Percentiles rank a stretch among this genome's conserved stretches.
Conservation (phyloP, 2,113 vertebrate genomes). For the Cryptotis parvus region DNA sequence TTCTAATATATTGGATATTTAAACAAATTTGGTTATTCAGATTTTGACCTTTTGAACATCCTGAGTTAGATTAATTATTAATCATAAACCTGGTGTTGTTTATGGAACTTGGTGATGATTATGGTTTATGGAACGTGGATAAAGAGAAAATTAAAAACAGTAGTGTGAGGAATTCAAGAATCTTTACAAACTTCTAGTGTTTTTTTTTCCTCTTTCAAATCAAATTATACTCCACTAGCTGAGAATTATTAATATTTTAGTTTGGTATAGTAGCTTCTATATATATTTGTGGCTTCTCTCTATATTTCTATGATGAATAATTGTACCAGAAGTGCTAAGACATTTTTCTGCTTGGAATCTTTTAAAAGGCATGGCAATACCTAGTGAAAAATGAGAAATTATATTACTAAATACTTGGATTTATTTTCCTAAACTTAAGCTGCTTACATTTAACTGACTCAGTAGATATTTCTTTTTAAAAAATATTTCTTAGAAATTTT, state of each 20-base stretch:
- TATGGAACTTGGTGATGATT: slow-evolving; percentile 14
- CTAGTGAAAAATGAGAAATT: slow-evolving; percentile 31
- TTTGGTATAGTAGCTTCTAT: background rate
- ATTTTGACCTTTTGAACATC: background rate
- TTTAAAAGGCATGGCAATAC: slow-evolving; percentile 11
- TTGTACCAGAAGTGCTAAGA: slow-evolving; percentile 9
- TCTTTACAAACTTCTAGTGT: background rate
- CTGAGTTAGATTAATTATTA: slow-evolving; percentile 24
- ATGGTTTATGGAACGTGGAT: slow-evolving; percentile 21
- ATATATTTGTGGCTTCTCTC: background rate
- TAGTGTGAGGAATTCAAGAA: background rate
- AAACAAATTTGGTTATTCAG: background rate
- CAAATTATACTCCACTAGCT: background rate
- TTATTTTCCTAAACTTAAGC: background rate
- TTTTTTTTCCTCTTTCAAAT: slow-evolving; percentile 19
- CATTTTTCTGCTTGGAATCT: background rate
- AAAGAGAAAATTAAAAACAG: background rate
- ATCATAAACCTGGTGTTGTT: slow-evolving; percentile 3
- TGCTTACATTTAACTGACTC: slow-evolving; percentile 30
- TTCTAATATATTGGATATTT: background rate
- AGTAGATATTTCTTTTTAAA: slow-evolving; percentile 17
- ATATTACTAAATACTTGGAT: background rate
- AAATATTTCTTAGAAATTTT: background rate
- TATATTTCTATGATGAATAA: background rate
- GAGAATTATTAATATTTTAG: background rate